Conservation (phyloP, 2,888 invertebrate genomes). For the Microctonus hyperodae region DNA sequence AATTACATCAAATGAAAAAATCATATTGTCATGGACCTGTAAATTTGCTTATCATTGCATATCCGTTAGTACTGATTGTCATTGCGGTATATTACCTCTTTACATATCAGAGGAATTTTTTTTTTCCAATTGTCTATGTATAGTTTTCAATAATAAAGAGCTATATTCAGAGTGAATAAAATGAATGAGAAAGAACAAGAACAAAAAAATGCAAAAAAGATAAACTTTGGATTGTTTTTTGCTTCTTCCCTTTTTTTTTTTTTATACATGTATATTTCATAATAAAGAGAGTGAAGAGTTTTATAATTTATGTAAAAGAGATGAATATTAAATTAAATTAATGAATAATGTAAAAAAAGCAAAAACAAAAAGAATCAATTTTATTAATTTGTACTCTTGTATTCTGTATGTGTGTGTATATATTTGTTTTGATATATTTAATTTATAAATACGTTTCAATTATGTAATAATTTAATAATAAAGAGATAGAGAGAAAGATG, state of each 20-base stretch:
- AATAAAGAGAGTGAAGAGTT: not conserved
- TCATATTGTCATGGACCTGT: conserved; percentile 5
- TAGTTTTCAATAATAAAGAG: too few relatives aligned
- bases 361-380: not conserved
- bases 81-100: conserved; percentile 3
- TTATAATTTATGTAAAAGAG: not conserved
- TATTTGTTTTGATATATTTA: not conserved
- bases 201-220: not conserved
- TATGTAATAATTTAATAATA: conserved; percentile 14
- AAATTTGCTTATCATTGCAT: conserved; percentile 14
- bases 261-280: not conserved
- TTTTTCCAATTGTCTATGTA: too few relatives aligned
- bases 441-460: not conserved
- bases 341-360: not conserved
- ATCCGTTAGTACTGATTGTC: conserved; percentile 23
- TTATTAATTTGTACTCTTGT: not conserved
- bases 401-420: not conserved
- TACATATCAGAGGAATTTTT: conserved; percentile 15
- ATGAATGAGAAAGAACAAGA: too few relatives aligned
- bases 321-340: conserved; percentile 14
- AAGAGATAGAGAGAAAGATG: too few relatives aligned
- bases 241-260: not conserved
- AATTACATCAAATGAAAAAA: too few relatives aligned
- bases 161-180: too few relatives aligned
- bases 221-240: not conserved